Evolutionary conservation across 2,113 vertebrate genomes (phyloP).

Genomic region (Prunella himalayana): DNA sequence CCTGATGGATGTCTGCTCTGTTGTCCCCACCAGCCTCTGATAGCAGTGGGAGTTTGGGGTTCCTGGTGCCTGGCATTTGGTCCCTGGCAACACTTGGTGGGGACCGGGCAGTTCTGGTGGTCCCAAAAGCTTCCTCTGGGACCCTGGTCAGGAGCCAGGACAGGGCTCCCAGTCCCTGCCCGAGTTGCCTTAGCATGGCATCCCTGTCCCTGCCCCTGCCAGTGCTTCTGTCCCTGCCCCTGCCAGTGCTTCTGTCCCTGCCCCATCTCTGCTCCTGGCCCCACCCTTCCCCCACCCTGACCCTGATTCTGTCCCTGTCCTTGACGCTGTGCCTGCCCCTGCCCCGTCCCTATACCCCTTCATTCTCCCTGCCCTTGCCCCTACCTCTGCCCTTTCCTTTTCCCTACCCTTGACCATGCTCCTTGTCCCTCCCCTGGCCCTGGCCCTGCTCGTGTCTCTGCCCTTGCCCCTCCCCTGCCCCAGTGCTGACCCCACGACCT

Average conservation of each 20-base stretch:
- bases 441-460: neutral
- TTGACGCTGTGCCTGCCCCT: neutral
- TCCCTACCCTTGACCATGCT: no score
- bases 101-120: rapidly evolving
- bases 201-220: neutral
- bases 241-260: neutral
- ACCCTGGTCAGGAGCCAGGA: neutral
- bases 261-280: neutral
- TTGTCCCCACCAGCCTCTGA: neutral
- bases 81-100: neutral
- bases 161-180: neutral
- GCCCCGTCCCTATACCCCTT: neutral
- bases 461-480: no score
- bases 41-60: rapidly evolving
- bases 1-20: neutral
- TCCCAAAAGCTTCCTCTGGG: neutral
- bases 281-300: neutral
- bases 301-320: neutral
- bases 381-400: neutral
- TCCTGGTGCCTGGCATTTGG: neutral
- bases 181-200: rapidly evolving
- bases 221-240: neutral
- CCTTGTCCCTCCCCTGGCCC: neutral
- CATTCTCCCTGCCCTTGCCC: neutral
- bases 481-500: neutral